Base-by-base conservation (phyloP, 2,113 vertebrate genomes). In the Syrrhaptes paradoxus region DNA sequence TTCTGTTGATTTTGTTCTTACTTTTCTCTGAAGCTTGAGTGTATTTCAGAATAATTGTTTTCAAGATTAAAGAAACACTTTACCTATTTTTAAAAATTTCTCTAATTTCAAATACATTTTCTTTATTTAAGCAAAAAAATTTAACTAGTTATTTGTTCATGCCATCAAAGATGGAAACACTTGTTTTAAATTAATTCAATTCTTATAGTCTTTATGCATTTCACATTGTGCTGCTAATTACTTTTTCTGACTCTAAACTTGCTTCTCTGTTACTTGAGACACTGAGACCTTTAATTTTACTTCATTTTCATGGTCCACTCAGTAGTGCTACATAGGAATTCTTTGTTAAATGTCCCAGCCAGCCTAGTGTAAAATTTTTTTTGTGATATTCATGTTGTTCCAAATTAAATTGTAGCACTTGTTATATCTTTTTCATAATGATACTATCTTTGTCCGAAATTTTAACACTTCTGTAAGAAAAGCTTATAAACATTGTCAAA, bases 201-300 rank as follows among this genome's bases (percentile, higher is more conserved):
- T 90, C 15, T 28, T 89, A 26, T 15, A 66, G 43, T n/a, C 17
- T 43, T 92, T 45, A 81, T 66, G 41, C 5, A 4, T 65, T 89
- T 89, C 74, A 58, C 19, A 26, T 95, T 93, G 28, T 7, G n/a
- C 54, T 91, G 28, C 41, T 95, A 87, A 92, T 96, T 83, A 72
- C 32, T 91, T 91, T 85, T 38, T 71, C 31, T 85, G 49, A 82
- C 11, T 94, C 66, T 54, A 73, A 85, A 62, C 36, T 45, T 85
- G 32, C 11, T 89, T 59, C 63, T 76, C 83, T 78, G 32, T 82
- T 85, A 62, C 32, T 77, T 65, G 66, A 91, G 88, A 17, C 41
- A 51, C 32, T 1, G 1, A 85, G 59, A 52, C 46, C 34, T 63
- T 93, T 96, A 91, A 85, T 87, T 92, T 91, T 61, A 9, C 19